A percentile compares a stretch with the other conserved stretches of the same genome.
phyloP scores from a whole-genome alignment of 2,797 vertebrate species.

The Microctenopoma steveboyesi region DNA sequence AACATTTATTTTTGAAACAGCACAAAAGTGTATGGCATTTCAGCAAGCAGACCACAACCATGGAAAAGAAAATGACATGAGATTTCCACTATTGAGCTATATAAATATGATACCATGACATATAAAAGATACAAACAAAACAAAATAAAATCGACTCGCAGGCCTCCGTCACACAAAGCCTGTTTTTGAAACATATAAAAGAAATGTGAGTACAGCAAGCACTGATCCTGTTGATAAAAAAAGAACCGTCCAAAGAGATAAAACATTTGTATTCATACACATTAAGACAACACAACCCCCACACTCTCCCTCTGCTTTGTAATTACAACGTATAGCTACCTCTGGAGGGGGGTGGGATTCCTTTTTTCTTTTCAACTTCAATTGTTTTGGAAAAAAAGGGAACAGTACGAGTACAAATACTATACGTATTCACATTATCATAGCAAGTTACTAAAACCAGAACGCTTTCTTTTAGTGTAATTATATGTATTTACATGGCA shows the following conservation, averaged over 20 bases:
- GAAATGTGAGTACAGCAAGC: constrained; percentile 78
- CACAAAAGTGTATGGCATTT: constrained; percentile 86
- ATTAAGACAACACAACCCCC: constrained; percentile 77
- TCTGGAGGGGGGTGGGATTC: constrained; percentile 37
- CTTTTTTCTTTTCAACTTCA: constrained; percentile 63
- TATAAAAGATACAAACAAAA: constrained; percentile 79
- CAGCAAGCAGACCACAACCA: constrained; percentile 85
- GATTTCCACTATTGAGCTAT: constrained; percentile 79
- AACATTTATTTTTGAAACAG: constrained; percentile 85
- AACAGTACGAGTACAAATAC: constrained; percentile 80
- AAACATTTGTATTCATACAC: constrained; percentile 77
- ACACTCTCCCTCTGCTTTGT: constrained; percentile 56
- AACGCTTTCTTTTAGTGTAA: constrained; percentile 77
- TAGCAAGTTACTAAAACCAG: constrained; percentile 82
- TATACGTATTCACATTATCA: constrained; percentile 84
- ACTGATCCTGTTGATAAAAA: constrained; percentile 77
- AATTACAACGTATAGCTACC: constrained; percentile 74
- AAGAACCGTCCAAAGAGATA: constrained; percentile 73
- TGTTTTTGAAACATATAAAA: constrained; percentile 74
- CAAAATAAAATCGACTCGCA: constrained; percentile 54
- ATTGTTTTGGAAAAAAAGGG: constrained; percentile 54
- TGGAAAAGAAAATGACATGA: constrained; percentile 80
- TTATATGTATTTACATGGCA: constrained; percentile 80
- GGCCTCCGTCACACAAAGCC: constrained; percentile 66
- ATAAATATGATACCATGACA: constrained; percentile 83